Evolutionary conservation across 2,797 vertebrate species (phyloP), one percentile per base, ranked within the genome.

Genomic region (Ispidina lecontei): DNA sequence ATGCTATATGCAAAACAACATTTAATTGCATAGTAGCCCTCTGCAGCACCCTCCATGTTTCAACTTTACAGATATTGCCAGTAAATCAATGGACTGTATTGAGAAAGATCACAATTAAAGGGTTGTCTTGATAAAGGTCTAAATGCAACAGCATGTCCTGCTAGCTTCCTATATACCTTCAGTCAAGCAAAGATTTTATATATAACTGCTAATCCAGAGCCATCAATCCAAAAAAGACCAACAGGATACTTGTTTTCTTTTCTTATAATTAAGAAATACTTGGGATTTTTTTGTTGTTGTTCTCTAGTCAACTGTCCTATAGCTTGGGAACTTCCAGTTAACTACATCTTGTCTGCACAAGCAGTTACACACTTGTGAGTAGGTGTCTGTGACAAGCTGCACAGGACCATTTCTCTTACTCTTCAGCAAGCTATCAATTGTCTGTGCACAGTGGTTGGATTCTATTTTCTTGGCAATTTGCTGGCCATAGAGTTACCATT

Each of bases 221-320:
- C 56, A 56, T 55, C 65, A 23, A 29, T 76, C 74, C 15, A 59
- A 74, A 69, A 70, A 80, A 35, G 31, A 14, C 23, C 75, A 93
- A 73, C 31, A 63, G 76, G 75, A 86, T 52, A 75, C 68, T 82
- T 64, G n/a, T 37, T 74, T 88, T 90, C 86, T 75, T 88, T 84
- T 93, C 92, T 87, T 78, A 76, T 79, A 74, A 84, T 80, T 78
- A 92, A 87, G 78, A 71, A 85, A 95, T 60, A 68, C 62, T 89
- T 8, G 33, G 6, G 0, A 5, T 7, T 29, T 52, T 44, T 44
- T 17, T 44, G 17, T 20, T 44, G 18, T 73, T 87, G 59, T 92
- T 75, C 28, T 72, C 52, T 59, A 35, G 58, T 78, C 52, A 91
- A 84, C 86, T 63, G 80, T 64, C 70, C 75, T 67, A n/a, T 14